Evolutionary conservation across 2,113 vertebrate species (phyloP), one percentile per base, ranked within the genome.

Genomic region (Brachirus orientalis): DNA sequence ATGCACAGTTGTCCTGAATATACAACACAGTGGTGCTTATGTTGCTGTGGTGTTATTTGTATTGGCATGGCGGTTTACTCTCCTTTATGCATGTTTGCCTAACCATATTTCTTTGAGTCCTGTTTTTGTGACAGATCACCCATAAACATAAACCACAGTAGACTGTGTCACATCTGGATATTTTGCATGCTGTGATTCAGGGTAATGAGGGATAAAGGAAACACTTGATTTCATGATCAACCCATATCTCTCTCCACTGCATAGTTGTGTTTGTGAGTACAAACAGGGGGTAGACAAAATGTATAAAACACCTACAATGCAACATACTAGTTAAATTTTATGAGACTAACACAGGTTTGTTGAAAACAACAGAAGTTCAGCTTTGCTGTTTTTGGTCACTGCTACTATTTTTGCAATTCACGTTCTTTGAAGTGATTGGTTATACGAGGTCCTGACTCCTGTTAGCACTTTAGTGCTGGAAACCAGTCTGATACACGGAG

Each of bases 11-110:
- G 33, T 35, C 28, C 54, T 80, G 51, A 82, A 67, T 64, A 19
- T 60, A 50, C 53, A 64, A 8, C 55, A 63, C 69, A 50, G 40
- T 63, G 36, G 35, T 17, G 37, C 60, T 50, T 35, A 10, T 16
- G 77, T 84, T 78, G 78, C 75, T 35, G 45, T 45, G 74, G 59
- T 43, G 61, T 8, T 65, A 48, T 71, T 59, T 76, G 56, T 46
- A 11, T 77, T 71, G 81, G 80, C 83, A 85, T 81, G 74, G 2
- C 45, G 7, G 60, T 67, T 28, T 14, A 7, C 33, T 50, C 38
- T 67, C 52, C n/a, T 63, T 14, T 7, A 3, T 61, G 79, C 83
- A 81, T 71, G 28, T 28, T 28, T 28, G 79, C 35, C 48, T 35
- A 17, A 53, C 50, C 0, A 1, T 16, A 1, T 45, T 68, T 47